Conservation (phyloP, 2,888 invertebrate species). For the Brachyptera risi region DNA sequence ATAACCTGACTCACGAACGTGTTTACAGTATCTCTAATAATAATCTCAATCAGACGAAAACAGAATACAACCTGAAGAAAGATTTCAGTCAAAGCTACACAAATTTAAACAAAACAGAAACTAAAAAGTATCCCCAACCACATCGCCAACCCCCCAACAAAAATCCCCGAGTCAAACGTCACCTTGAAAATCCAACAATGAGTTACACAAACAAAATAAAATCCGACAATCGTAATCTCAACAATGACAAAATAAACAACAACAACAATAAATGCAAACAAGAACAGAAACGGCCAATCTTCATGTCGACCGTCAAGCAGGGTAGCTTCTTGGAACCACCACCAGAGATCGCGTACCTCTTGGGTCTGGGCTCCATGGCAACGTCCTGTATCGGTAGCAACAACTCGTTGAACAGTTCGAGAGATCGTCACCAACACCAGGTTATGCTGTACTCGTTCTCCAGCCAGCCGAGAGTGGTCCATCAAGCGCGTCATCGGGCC, state of each 20-base stretch:
- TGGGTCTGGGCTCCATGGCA: conserved; percentile 50
- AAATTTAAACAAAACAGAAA: neutral
- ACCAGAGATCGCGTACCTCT: conserved; percentile 61
- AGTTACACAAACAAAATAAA: conserved; percentile 10
- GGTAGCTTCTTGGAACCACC: conserved; percentile 77
- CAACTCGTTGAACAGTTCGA: conserved; percentile 38
- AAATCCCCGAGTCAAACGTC: conserved; percentile 31
- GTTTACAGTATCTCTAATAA: conserved; percentile 42
- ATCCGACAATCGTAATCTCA: neutral
- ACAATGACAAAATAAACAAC: conserved; percentile 26
- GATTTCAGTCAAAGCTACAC: neutral
- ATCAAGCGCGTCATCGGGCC: conserved; percentile 31
- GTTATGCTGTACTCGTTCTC: conserved; percentile 40
- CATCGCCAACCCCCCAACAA: conserved; percentile 41
- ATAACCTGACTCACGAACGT: neutral
- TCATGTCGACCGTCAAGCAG: conserved; percentile 75
- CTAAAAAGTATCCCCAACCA: neutral
- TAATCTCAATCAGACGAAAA: conserved; percentile 39
- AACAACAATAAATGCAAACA: conserved; percentile 19
- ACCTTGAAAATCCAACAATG: neutral
- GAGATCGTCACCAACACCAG: conserved; percentile 30
- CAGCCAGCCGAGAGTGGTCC: conserved; percentile 40
- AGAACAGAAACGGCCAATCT: conserved; percentile 46
- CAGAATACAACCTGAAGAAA: conserved; percentile 13
- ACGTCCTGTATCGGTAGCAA: conserved; percentile 44